phyloP scores from a whole-genome alignment of 2,888 invertebrate genomes.

The Apeira syringaria region DNA sequence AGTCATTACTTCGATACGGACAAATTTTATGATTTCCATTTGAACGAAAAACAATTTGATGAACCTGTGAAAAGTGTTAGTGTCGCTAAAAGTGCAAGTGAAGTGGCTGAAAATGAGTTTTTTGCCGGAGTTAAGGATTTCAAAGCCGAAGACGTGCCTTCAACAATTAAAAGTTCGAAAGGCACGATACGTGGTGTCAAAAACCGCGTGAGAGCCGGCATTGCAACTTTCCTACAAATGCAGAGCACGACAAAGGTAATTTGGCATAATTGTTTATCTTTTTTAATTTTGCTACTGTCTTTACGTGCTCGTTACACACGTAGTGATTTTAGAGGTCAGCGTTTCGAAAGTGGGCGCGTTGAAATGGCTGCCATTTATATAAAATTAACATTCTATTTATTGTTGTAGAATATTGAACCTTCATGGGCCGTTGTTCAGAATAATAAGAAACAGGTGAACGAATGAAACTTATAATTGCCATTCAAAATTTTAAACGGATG shows the following conservation, averaged over 20 bases:
- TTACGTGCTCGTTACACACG: constrained; percentile 61
- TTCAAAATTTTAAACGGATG: constrained; percentile 62
- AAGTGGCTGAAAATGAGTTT: constrained; percentile 86
- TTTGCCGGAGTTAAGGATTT: constrained; percentile 93
- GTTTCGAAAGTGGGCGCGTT: constrained; percentile 66
- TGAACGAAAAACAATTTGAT: constrained; percentile 88
- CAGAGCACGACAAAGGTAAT: constrained; percentile 91
- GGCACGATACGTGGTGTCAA: constrained; percentile 97
- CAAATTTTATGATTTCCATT: constrained; percentile 92
- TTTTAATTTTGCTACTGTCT: constrained; percentile 43
- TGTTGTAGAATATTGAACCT: constrained; percentile 48
- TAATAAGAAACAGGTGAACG: constrained; percentile 57
- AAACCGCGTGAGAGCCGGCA: constrained; percentile 96
- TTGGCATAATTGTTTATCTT: constrained; percentile 40
- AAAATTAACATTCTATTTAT: constrained; percentile 48
- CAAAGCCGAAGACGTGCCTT: constrained; percentile 84
- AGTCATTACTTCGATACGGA: constrained; percentile 88
- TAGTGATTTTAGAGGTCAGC: constrained; percentile 73
- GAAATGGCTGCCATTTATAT: constrained; percentile 55
- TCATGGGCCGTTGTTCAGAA: constrained; percentile 54
- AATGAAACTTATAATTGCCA: constrained; percentile 61
- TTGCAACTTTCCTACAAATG: constrained; percentile 96
- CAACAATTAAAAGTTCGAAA: constrained; percentile 94
- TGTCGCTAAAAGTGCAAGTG: constrained; percentile 70
- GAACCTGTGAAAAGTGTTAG: constrained; percentile 72